These are phyloP conservation scores for Phyllotreta cruciferae DNA, from an alignment of 2,888 invertebrate genomes.

Conservation along the genomic window DNA sequence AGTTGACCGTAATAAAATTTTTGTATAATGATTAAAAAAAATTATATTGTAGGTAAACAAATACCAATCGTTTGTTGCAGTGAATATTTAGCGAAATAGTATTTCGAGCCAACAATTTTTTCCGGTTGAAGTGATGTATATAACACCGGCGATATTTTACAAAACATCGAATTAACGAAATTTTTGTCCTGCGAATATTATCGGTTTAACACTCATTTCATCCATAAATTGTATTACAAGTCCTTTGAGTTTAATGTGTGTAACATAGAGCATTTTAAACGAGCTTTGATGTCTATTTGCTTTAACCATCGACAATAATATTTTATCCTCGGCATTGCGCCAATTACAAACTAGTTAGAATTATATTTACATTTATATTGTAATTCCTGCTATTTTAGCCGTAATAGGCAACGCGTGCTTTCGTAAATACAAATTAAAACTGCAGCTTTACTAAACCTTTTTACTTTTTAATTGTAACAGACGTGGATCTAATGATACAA, in stretches of 20 bases:
- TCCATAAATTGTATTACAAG: constrained; percentile 3
- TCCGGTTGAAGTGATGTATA: too few species aligned
- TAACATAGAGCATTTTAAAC: constrained; percentile 13
- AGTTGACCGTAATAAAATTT: too few species aligned
- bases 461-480: constrained; percentile 44
- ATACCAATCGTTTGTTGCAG: too few species aligned
- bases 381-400: constrained; percentile 43
- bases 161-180: too few species aligned
- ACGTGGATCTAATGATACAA: constrained; percentile 43
- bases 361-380: constrained; percentile 48
- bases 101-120: too few species aligned
- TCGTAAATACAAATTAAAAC: constrained; percentile 51
- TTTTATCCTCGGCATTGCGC: constrained; percentile 44
- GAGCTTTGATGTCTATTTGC: constrained; percentile 24
- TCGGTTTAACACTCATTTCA: background rate
- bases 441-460: constrained; percentile 39
- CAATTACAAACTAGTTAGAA: constrained; percentile 48
- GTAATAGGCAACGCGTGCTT: constrained; percentile 43
- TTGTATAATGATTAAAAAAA: too few species aligned
- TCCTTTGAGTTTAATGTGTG: constrained; percentile 16
- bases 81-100: too few species aligned
- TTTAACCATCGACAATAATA: constrained; percentile 39
- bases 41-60: too few species aligned
- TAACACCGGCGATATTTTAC: too few species aligned
- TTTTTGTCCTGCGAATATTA: too few species aligned